Base-by-base conservation (phyloP, 1,140 invertebrate species). In the Dufourea novaeangliae region DNA sequence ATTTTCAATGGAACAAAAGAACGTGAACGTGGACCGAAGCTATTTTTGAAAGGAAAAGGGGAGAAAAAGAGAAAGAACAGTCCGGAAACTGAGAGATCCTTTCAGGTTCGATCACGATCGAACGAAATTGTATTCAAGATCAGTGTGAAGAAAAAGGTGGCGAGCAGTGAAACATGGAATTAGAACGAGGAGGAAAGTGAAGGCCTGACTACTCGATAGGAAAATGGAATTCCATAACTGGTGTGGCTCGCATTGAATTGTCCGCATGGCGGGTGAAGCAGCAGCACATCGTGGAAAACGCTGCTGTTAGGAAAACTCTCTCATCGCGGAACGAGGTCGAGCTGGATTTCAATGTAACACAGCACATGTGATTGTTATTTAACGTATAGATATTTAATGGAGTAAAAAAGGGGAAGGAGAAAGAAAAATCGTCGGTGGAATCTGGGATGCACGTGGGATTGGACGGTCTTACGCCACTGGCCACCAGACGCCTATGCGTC, bases 161-260 rank as follows among this genome's bases (percentile, higher is more conserved):
- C 20, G 29, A 39, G 68, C 54, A n/a, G 66, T 61, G n/a, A 59
- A 59, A 76, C 57, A 61, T 69, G 73, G 54, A 76, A 76, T 69
- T 69, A 76, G 73, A 61, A 50, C 73, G 73, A 76, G 0, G 64
- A 69, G 37, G 54, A 76, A 76, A 76, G 73, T 69, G 73, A 76
- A 76, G 73, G 73, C 69, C 66, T 39, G 41, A 59, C 11, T 54
- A 69, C 66, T 69, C 73, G 73, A 76, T 46, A 69, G 73, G 73
- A 69, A 76, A 76, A 76, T 76, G 73, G 54, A 76, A 76, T 76
- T 76, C 73, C 54, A 69, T 69, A 76, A 76, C 54, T 75, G n/a
- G n/a, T n/a, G 66, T 37, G n/a, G n/a, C 39, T 68, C 44, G 52
- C 73, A 46, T 68, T 69, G 66, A 69, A 59, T 76, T 69, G 29